Conservation (phyloP, 2,113 vertebrate genomes). For the Poeciliopsis prolifica region DNA sequence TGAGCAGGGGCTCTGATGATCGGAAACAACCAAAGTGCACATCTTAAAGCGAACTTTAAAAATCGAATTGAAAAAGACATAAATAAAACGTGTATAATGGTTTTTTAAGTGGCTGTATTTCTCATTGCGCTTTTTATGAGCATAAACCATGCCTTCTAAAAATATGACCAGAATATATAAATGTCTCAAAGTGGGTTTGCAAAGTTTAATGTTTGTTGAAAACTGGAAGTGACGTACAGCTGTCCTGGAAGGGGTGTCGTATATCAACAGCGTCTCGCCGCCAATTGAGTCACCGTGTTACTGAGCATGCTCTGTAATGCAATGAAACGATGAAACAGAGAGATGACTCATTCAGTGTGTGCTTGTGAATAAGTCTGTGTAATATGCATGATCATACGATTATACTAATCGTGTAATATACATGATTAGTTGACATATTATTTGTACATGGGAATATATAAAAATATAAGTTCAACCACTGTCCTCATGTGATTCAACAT, state of each 20-base stretch:
- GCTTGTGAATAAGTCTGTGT: slow-evolving; percentile 58
- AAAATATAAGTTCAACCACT: slow-evolving; percentile 4
- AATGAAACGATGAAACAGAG: slow-evolving; percentile 26
- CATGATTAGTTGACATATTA: slow-evolving; percentile 26
- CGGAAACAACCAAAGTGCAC: too few relatives aligned
- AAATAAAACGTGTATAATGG: too few relatives aligned
- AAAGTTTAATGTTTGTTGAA: not conserved
- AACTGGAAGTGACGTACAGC: not conserved
- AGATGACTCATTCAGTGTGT: slow-evolving; percentile 65
- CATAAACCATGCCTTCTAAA: too few relatives aligned
- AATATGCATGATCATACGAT: slow-evolving; percentile 54
- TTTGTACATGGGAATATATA: slow-evolving; percentile 15
- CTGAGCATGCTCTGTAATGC: slow-evolving; percentile 51
- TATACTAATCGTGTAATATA: slow-evolving; percentile 50
- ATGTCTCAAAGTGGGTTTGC: not conserved
- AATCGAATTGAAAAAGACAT: too few relatives aligned
- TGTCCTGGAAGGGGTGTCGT: slow-evolving; percentile 24
- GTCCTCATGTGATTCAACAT: slow-evolving; percentile 8
- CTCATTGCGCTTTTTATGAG: too few relatives aligned
- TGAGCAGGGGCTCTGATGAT: too few relatives aligned
- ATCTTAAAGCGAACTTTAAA: too few relatives aligned
- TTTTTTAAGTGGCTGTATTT: too few relatives aligned
- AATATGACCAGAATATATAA: not conserved
- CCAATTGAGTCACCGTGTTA: slow-evolving; percentile 57
- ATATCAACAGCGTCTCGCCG: slow-evolving; percentile 19